A percentile compares a stretch with the other conserved stretches of the same genome.
Conservation (phyloP, 1,140 invertebrate species). For the Drosophila kepulauana region DNA sequence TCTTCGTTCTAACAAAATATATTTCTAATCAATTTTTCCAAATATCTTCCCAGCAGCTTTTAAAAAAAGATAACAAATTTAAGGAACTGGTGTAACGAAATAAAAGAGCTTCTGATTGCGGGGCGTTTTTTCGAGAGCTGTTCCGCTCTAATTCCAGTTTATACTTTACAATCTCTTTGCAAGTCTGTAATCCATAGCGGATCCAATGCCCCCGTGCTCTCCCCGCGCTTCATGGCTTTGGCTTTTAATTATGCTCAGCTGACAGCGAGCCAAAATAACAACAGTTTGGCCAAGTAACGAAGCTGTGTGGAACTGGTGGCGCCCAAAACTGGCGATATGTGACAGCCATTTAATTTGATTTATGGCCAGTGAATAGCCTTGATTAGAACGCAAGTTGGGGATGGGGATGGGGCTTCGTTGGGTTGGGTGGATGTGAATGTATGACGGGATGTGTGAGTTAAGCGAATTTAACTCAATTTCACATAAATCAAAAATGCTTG, state of each 20-base stretch:
- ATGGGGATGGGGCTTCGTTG: conserved; percentile 27
- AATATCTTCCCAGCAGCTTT: neutral
- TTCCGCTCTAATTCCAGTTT: neutral
- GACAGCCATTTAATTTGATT: conserved; percentile 83
- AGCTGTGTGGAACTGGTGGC: conserved; percentile 52
- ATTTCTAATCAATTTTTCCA: too few species aligned
- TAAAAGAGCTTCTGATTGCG: neutral
- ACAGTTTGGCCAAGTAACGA: conserved; percentile 33
- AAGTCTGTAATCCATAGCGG: neutral
- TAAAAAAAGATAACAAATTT: neutral
- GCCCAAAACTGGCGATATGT: conserved; percentile 65
- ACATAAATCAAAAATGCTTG: conserved; percentile 81
- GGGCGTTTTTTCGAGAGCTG: neutral
- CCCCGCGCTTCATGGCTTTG: conserved; percentile 16
- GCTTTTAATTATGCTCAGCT: conserved; percentile 78
- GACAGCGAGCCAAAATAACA: conserved; percentile 52
- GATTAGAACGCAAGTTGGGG: conserved; percentile 63
- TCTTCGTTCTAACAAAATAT: too few species aligned
- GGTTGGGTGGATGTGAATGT: conserved; percentile 21
- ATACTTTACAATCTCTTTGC: conserved; percentile 15
- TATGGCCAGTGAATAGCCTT: conserved; percentile 82
- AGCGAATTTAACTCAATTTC: conserved; percentile 81
- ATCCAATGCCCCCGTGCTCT: neutral
- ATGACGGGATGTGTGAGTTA: conserved; percentile 33
- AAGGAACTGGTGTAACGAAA: too few species aligned